phyloP scores from a whole-genome alignment of 2,888 invertebrate species.

The Coecobrya sp. region DNA sequence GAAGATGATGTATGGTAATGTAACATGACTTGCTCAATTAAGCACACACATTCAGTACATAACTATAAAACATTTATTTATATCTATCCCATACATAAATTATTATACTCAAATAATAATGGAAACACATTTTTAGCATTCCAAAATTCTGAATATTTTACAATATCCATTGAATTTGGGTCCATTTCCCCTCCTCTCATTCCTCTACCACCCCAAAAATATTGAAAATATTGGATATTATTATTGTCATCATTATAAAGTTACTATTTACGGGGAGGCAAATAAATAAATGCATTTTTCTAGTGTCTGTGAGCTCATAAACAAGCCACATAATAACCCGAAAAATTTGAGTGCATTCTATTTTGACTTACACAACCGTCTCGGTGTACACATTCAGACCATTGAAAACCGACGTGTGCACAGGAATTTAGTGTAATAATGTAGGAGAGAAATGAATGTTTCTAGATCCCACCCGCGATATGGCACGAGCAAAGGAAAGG shows the following conservation, averaged over 20 bases:
- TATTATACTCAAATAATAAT: too few species aligned
- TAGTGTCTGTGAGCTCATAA: background rate
- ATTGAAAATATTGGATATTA: slow-evolving; percentile 4
- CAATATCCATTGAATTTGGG: background rate
- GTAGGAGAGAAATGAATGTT: background rate
- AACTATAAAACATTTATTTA: background rate
- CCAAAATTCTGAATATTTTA: background rate
- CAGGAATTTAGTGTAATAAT: background rate
- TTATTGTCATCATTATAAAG: background rate
- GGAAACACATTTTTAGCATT: background rate
- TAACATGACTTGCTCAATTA: slow-evolving; percentile 77
- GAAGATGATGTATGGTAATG: background rate
- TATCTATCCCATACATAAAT: background rate
- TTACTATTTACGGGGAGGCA: slow-evolving; percentile 6
- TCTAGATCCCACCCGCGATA: background rate
- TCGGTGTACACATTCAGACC: background rate
- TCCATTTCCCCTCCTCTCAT: background rate
- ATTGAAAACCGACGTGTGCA: background rate
- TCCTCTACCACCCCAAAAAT: background rate
- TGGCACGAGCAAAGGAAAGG: background rate
- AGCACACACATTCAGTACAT: slow-evolving; percentile 40
- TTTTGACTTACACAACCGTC: background rate
- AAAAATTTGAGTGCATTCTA: background rate
- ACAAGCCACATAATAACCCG: background rate
- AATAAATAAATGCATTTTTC: slow-evolving; percentile 35